These are phyloP conservation scores for Palythoa caribaeorum DNA, from an alignment of 92 coral and sea anemone genomes.

Conservation along the genomic window DNA sequence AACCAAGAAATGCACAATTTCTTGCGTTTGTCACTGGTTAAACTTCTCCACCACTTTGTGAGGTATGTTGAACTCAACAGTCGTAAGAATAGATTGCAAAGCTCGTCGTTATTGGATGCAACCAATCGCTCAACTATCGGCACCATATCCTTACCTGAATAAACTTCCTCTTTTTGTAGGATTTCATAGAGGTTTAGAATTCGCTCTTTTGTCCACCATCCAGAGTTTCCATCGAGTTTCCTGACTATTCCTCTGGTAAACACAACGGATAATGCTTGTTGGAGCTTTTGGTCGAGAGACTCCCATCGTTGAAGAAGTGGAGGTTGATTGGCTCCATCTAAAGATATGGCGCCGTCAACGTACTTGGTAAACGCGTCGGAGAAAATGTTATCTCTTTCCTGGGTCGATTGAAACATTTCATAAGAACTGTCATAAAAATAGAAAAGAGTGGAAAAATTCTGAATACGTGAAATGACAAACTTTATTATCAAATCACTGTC, in stretches of 20 bases:
- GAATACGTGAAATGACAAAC: neutral
- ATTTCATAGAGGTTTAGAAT: neutral
- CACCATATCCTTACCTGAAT: neutral
- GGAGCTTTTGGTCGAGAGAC: neutral
- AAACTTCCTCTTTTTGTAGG: constrained; percentile 22
- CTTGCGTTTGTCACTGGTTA: neutral
- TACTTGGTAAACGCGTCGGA: neutral
- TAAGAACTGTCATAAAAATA: neutral
- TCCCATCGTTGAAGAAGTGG: constrained; percentile 7
- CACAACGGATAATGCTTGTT: neutral
- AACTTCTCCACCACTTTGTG: constrained; percentile 16
- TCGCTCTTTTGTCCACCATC: constrained; percentile 24
- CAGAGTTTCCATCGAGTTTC: neutral
- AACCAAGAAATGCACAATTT: constrained; percentile 24
- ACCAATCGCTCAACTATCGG: neutral
- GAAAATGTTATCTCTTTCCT: neutral
- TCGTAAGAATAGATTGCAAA: neutral
- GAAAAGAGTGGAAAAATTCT: neutral
- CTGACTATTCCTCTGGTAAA: neutral
- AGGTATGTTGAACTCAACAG: neutral
- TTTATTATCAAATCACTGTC: neutral
- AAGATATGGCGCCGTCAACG: neutral
- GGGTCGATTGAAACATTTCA: neutral
- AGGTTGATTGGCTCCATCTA: neutral
- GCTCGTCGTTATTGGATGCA: neutral